phyloP scores from a whole-genome alignment of 2,888 invertebrate species.

The Macrosoma leucophasiata region DNA sequence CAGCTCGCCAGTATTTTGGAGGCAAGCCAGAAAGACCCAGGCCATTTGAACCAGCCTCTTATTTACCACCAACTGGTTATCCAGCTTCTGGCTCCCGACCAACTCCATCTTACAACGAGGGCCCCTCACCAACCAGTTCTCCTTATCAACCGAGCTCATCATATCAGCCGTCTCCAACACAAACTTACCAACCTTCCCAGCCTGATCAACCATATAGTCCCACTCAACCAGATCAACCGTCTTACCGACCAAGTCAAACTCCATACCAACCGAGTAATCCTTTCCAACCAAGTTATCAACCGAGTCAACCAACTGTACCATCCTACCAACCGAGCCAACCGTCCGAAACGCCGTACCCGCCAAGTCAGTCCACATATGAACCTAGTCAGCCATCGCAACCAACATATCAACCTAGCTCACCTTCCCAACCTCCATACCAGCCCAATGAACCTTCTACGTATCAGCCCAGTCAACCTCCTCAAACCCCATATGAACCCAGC shows the following conservation, averaged over 20 bases:
- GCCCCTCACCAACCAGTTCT: conserved; percentile 41
- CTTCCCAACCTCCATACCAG: conserved; percentile 36
- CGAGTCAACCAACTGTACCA: conserved; percentile 34
- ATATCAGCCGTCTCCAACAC: conserved; percentile 29
- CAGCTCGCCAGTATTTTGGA: conserved; percentile 82
- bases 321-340: conserved; percentile 29
- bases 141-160: conserved; percentile 35
- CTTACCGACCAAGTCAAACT: conserved; percentile 31
- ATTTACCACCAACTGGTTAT: conserved; percentile 60
- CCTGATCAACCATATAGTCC: conserved; percentile 28
- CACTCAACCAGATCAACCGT: conserved; percentile 27
- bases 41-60: conserved; percentile 77
- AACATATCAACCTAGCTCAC: conserved; percentile 38
- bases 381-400: conserved; percentile 36
- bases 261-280: conserved; percentile 29
- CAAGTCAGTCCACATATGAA: conserved; percentile 29
- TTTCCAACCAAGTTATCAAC: conserved; percentile 34
- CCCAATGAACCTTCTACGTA: conserved; percentile 30
- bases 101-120: conserved; percentile 57
- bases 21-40: conserved; percentile 80
- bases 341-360: conserved; percentile 27
- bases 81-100: conserved; percentile 59
- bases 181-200: conserved; percentile 28
- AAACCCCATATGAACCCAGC: conserved; percentile 31
- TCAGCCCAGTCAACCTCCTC: conserved; percentile 30